Evolutionary conservation across 2,888 invertebrate species (phyloP).

Genomic region (Spodoptera exigua): DNA sequence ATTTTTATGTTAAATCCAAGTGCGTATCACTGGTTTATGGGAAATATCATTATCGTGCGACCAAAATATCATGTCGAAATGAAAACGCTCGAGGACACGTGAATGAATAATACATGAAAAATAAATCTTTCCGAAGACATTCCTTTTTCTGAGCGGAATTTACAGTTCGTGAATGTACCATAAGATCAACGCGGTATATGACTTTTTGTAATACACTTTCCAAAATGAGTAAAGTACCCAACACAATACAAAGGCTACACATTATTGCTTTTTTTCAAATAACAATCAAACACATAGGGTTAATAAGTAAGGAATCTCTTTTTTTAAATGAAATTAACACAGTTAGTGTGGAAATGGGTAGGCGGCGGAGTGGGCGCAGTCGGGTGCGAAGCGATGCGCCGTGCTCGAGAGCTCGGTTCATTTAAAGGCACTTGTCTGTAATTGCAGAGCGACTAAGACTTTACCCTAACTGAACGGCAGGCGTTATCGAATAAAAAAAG

Average conservation of each 20-base stretch:
- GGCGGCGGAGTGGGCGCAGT: constrained; percentile 78
- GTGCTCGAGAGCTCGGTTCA: constrained; percentile 88
- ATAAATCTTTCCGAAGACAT: constrained; percentile 82
- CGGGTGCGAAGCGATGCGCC: constrained; percentile 85
- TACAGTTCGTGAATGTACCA: constrained; percentile 74
- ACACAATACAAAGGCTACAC: background rate
- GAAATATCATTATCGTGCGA: constrained; percentile 82
- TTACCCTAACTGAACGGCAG: constrained; percentile 77
- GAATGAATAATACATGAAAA: constrained; percentile 87
- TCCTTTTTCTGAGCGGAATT: constrained; percentile 77
- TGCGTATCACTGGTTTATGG: constrained; percentile 65
- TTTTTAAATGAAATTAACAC: constrained; percentile 81
- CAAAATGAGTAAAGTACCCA: too few relatives aligned
- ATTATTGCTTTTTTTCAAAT: constrained; percentile 27
- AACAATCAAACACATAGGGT: constrained; percentile 26
- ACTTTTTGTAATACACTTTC: background rate
- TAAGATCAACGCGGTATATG: constrained; percentile 65
- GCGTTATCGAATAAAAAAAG: constrained; percentile 84
- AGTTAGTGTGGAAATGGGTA: constrained; percentile 75
- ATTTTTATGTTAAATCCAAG: constrained; percentile 44
- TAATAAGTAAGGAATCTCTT: constrained; percentile 66
- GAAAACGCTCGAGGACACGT: constrained; percentile 83
- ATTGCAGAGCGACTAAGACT: constrained; percentile 88
- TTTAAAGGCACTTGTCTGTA: constrained; percentile 89
- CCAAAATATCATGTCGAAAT: constrained; percentile 82